Evolutionary conservation across 2,888 invertebrate species (phyloP), one percentile per base, ranked within the genome.

Genomic region (Allygus modestus): DNA sequence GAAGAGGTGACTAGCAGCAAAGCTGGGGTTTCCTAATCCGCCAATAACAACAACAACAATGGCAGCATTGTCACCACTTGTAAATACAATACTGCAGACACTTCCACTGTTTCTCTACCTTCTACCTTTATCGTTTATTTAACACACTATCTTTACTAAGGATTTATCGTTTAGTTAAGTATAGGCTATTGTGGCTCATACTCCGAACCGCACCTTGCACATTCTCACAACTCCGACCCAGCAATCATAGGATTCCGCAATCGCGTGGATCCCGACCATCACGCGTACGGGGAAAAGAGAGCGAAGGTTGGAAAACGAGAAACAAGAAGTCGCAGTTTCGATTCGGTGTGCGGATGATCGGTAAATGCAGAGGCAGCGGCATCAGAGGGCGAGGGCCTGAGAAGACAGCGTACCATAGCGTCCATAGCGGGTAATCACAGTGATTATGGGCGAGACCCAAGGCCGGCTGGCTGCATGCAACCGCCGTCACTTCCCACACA

Each of bases 401-500:
- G 75, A 71, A 75, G 75, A 71, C 58, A 17, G 15, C 65, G 43
- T 33, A 58, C 79, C 79, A 79, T 79, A 79, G 79, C 79, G 79
- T 79, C 75, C 75, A 28, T 41, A 31, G 43, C 73, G 33, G 20
- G 73, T 46, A 28, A 77, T 77, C 26, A 43, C 75, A 11, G 75
- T 77, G 75, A 77, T 77, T 46, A 77, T 5, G 7, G 31, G 33
- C 12, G 20, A 23, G 77, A 0, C 51, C 20, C 79, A 37, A 54
- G 79, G 58, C 79, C 77, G 69, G n/a, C n/a, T 31, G 46, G 31
- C 43, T 51, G 23, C 43, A 79, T 79, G 79, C 79, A 79, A 79
- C 77, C 43, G n/a, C 37, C 28, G 26, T 46, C 75, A 37, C 79
- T 79, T 79, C 79, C 79, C 79, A 79, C 79, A 79, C 79, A 79